Base-by-base conservation (phyloP, 2,888 invertebrate genomes). In the Hypena proboscidalis region DNA sequence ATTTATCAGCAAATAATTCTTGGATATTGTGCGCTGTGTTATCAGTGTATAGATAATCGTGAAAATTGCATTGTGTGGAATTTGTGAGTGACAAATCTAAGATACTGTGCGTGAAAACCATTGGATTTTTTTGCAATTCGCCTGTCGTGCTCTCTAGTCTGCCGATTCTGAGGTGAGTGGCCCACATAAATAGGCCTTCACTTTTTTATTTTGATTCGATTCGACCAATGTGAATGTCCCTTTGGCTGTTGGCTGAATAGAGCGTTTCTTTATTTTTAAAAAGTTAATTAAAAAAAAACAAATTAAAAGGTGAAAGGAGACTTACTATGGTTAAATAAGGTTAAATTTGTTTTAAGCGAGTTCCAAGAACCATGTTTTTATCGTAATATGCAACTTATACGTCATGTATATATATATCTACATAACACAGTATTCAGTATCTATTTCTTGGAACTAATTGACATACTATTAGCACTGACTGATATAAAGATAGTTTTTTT, bases 81-180 rank as follows among this genome's bases (percentile, higher is more conserved):
- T 47, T 61, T 53, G 65, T 62, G 42, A 13, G 61, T 61, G 65
- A 36, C 22, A 31, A 1, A 13, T 5, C 10, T 5, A 32, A 44
- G 13, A 34, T 44, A 46, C 48, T 49, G 46, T 64, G 64, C 7
- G 20, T 34, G 20, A 15, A 26, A 20, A 22, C n/a, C 4, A 22
- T 27, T 58, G 56, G 67, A 52, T 36, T 65, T 65, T 57, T 30
- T 43, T 48, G 25, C 41, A 26, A 40, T 30, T 31, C 9, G 11
- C 36, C 29, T 23, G 27, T 5, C 20, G 38, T 32, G 42, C 43
- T 36, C n/a, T n/a, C n/a, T n/a, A n/a, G 25, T 44, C 23, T 34
- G 20, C 21, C 44, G 48, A 26, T 34, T 10, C 21, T 55, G 55
- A 67, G 64, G 64, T 64, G 51, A 64, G 64, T 67, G 64, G 22